Conservation (phyloP, 2,888 invertebrate genomes). For the Augiades crinisus region DNA sequence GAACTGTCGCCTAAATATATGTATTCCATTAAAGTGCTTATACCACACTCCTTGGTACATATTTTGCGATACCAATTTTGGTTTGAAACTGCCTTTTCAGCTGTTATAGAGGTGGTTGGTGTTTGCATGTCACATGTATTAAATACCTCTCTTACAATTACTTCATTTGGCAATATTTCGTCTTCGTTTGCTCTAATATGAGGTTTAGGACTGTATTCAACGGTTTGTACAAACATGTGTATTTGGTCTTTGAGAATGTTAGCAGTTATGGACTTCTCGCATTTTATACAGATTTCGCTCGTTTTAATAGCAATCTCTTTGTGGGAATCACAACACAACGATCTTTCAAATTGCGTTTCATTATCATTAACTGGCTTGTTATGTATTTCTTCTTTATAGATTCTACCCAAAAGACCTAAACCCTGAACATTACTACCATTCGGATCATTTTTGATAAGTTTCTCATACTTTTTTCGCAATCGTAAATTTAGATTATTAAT, state of each 20-base stretch:
- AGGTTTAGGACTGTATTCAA: conserved; percentile 4
- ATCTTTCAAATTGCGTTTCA: conserved; percentile 42
- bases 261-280: conserved; percentile 32
- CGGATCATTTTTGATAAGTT: conserved; percentile 38
- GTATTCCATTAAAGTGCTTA: conserved; percentile 43
- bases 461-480: conserved; percentile 53
- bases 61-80: conserved; percentile 40
- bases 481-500: conserved; percentile 52
- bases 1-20: conserved; percentile 35
- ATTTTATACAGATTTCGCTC: conserved; percentile 4
- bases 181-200: not conserved
- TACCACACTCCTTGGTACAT: conserved; percentile 41
- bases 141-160: not conserved
- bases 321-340: conserved; percentile 20
- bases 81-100: conserved; percentile 42
- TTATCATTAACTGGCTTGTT: conserved; percentile 36
- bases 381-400: conserved; percentile 48
- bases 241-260: conserved; percentile 1
- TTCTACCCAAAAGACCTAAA: conserved; percentile 56
- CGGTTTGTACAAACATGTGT: conserved; percentile 22
- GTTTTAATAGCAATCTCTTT: conserved; percentile 25
- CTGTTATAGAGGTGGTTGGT: conserved; percentile 23
- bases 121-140: conserved; percentile 29
- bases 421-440: conserved; percentile 40
- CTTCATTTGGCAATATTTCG: not conserved